Percentiles rank a stretch among this genome's conserved stretches.
These are phyloP conservation scores for Philhelius pedissequus DNA, from an alignment of 2,888 invertebrate genomes.

Conservation along the genomic window DNA sequence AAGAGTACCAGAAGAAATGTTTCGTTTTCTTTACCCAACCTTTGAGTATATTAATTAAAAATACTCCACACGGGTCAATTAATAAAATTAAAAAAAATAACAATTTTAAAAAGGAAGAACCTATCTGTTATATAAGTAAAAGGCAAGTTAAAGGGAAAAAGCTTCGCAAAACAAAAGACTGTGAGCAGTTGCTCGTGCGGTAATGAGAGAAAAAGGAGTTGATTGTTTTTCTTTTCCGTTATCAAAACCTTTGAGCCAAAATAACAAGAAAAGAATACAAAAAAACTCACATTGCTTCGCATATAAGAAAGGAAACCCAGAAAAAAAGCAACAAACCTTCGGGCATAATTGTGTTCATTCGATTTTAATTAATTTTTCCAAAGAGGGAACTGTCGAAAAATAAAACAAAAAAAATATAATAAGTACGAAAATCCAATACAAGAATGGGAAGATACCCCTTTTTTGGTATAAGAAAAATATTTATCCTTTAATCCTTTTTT, in stretches of 20 bases:
- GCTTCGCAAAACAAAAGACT: neutral
- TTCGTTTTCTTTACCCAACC: slow-evolving; percentile 8
- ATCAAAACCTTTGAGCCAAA: slow-evolving; percentile 35
- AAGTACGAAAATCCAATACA: slow-evolving; percentile 30
- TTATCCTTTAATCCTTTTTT: slow-evolving; percentile 64
- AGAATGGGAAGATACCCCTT: slow-evolving; percentile 20
- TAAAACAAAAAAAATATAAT: neutral
- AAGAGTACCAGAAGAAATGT: neutral
- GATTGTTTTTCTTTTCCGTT: slow-evolving; percentile 35
- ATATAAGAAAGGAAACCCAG: neutral
- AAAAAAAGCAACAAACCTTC: slow-evolving; percentile 28
- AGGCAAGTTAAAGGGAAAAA: neutral
- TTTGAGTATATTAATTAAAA: slow-evolving; percentile 55
- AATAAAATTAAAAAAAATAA: neutral
- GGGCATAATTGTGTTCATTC: slow-evolving; percentile 58
- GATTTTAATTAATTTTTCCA: slow-evolving; percentile 67
- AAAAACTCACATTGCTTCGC: slow-evolving; percentile 1
- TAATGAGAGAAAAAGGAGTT: slow-evolving; percentile 32
- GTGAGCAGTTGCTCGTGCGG: slow-evolving; percentile 1
- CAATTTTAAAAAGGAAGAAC: neutral
- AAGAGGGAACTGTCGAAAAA: neutral
- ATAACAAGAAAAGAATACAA: neutral
- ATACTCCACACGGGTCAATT: slow-evolving; percentile 43
- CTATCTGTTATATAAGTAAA: neutral
- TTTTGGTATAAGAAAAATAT: slow-evolving; percentile 35